A percentile compares a stretch with the other conserved stretches of the same genome.
Conservation (phyloP, 2,797 vertebrate genomes). For the Cephalopachus bancanus region DNA sequence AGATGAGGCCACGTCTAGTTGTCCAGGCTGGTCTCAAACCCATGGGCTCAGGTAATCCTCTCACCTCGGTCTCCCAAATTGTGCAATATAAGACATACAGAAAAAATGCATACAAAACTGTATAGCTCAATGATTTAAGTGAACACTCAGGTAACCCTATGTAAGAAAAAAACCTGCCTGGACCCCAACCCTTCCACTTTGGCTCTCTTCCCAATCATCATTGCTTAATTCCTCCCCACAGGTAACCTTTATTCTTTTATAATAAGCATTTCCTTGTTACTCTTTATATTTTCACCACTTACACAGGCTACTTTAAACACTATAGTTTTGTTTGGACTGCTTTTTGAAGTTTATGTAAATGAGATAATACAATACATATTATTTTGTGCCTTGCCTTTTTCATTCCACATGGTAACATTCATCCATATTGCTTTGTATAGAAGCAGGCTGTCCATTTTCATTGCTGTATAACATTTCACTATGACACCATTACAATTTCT, state of each 20-base stretch:
- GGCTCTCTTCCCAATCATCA: background rate
- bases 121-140: background rate
- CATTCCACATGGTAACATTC: constrained; percentile 15
- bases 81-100: background rate
- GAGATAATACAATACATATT: background rate
- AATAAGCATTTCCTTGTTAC: background rate
- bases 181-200: background rate
- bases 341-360: constrained; percentile 32
- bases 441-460: background rate
- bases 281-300: background rate
- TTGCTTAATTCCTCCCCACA: background rate
- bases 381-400: constrained; percentile 8
- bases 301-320: constrained; percentile 9
- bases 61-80: background rate
- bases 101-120: background rate
- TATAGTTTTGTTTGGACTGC: background rate
- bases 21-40: too few relatives aligned
- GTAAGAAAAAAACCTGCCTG: background rate
- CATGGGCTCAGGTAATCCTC: too few relatives aligned
- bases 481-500: background rate
- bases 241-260: background rate
- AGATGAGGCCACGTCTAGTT: too few relatives aligned
- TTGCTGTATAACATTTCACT: background rate
- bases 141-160: background rate
- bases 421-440: background rate